These are phyloP conservation scores for Dryoscopus gambensis DNA, from an alignment of 2,113 vertebrate species.

Conservation along the genomic window DNA sequence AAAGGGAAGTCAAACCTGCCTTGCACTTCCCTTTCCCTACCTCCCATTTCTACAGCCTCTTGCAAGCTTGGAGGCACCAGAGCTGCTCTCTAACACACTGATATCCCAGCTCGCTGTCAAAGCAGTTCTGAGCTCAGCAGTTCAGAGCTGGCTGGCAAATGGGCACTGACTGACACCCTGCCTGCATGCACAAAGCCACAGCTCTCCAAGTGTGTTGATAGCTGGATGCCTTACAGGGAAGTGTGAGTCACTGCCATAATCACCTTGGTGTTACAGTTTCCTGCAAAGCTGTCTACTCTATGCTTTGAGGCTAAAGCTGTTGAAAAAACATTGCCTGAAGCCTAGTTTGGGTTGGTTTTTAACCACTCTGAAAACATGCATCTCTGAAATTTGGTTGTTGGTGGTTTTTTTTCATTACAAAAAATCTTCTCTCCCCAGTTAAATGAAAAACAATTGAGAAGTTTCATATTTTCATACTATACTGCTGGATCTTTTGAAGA, in stretches of 20 bases:
- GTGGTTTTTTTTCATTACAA: neutral
- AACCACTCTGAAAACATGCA: neutral
- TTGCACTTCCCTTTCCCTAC: neutral
- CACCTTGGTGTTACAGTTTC: conserved; percentile 49
- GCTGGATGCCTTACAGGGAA: conserved; percentile 60
- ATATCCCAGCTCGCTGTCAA: neutral
- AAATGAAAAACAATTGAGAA: neutral
- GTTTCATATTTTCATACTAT: neutral
- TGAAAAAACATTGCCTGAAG: conserved; percentile 49
- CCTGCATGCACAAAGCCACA: neutral
- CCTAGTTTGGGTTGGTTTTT: conserved; percentile 13
- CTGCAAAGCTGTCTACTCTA: conserved; percentile 58
- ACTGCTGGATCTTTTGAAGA: neutral
- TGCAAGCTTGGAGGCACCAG: neutral
- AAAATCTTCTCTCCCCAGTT: neutral
- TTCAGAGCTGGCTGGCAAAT: neutral
- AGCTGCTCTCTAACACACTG: neutral
- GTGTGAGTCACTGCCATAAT: conserved; percentile 60
- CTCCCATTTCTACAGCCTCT: neutral
- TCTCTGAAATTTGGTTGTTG: neutral
- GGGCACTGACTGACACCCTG: conserved; percentile 25
- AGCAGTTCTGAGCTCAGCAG: neutral
- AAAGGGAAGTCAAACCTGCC: neutral
- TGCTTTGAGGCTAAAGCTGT: conserved; percentile 41
- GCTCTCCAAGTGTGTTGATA: conserved; percentile 28